phyloP scores from a whole-genome alignment of 2,888 invertebrate genomes.

The Chydorus sphaericus region DNA sequence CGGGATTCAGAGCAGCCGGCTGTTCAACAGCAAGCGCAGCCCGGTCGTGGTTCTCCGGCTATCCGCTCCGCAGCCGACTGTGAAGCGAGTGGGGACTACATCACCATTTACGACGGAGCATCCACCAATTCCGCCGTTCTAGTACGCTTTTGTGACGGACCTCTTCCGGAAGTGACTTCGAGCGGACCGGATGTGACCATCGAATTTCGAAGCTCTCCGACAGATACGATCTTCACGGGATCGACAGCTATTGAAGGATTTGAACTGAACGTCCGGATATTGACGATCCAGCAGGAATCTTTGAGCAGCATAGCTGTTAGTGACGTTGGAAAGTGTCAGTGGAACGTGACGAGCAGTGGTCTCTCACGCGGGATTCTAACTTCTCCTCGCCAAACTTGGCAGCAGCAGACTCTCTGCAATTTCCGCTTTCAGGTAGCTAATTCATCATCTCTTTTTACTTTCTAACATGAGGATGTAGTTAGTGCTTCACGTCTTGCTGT shows the following conservation, averaged over 20 bases:
- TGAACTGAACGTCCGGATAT: conserved; percentile 62
- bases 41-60: not conserved
- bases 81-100: conserved; percentile 63
- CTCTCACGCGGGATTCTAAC: conserved; percentile 54
- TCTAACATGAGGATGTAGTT: too few species aligned
- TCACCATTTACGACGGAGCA: conserved; percentile 65
- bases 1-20: conserved; percentile 20
- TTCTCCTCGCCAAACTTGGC: conserved; percentile 60
- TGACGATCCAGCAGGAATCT: conserved; percentile 18
- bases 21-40: not conserved
- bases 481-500: too few species aligned
- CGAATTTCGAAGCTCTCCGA: conserved; percentile 65
- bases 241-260: conserved; percentile 53
- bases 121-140: conserved; percentile 45
- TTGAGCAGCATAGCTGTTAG: not conserved
- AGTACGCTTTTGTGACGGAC: conserved; percentile 64
- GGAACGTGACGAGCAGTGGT: conserved; percentile 57
- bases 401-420: conserved; percentile 66
- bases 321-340: conserved; percentile 41
- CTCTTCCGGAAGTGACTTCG: conserved; percentile 62
- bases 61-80: conserved; percentile 64
- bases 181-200: conserved; percentile 61
- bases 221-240: conserved; percentile 62
- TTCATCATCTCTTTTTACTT: too few species aligned
- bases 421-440: conserved; percentile 65